Conservation (phyloP, 2,888 invertebrate genomes). For the Drosophila sordidula region DNA sequence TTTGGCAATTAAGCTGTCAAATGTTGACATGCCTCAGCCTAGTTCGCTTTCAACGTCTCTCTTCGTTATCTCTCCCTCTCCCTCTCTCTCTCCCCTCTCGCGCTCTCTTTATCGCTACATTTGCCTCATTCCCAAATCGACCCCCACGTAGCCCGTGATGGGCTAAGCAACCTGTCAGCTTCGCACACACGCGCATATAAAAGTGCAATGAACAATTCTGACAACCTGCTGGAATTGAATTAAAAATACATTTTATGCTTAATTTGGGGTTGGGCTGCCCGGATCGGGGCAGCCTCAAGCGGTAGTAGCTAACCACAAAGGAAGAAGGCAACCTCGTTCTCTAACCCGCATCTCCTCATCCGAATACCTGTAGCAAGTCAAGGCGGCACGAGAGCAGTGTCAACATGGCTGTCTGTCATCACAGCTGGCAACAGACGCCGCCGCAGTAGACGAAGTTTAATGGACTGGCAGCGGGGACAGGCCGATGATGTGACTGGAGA, state of each 20-base stretch:
- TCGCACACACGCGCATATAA: conserved; percentile 28
- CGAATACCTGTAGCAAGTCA: conserved; percentile 57
- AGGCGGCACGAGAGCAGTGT: conserved; percentile 49
- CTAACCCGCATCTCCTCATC: conserved; percentile 32
- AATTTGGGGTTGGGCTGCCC: conserved; percentile 38
- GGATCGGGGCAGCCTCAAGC: conserved; percentile 1
- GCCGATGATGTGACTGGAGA: conserved; percentile 39
- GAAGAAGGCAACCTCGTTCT: conserved; percentile 40
- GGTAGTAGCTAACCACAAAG: conserved; percentile 28
- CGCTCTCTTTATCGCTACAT: background rate
- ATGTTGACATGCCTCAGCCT: conserved; percentile 29
- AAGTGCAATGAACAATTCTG: conserved; percentile 33
- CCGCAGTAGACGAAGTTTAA: conserved; percentile 82
- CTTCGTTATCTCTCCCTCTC: background rate
- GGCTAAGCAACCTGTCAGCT: conserved; percentile 43
- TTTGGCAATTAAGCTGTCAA: conserved; percentile 68
- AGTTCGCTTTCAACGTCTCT: background rate
- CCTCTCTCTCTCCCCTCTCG: background rate
- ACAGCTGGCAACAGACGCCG: conserved; percentile 35
- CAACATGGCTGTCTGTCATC: conserved; percentile 53
- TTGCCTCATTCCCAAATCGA: background rate
- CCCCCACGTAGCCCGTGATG: conserved; percentile 2
- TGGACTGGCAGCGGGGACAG: conserved; percentile 48
- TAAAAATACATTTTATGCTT: conserved; percentile 68
- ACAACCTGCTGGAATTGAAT: conserved; percentile 54